Conservation (phyloP, 2,888 invertebrate genomes). For the Macaria notata region DNA sequence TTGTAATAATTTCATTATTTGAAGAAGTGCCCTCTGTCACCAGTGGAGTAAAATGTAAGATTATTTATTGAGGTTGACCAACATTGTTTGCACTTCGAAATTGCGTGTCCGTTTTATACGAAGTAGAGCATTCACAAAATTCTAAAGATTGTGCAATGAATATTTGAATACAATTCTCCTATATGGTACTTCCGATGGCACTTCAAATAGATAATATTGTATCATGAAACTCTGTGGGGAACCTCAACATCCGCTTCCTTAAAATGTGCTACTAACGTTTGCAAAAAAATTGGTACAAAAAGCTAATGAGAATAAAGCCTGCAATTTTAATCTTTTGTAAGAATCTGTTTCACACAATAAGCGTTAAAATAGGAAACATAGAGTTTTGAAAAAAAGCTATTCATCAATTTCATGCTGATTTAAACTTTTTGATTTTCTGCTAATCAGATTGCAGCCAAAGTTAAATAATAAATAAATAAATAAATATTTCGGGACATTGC, state of each 20-base stretch:
- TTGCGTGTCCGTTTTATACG: conserved; percentile 8
- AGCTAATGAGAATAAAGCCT: conserved; percentile 38
- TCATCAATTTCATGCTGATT: conserved; percentile 32
- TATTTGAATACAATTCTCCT: conserved; percentile 4
- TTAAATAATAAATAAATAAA: no score
- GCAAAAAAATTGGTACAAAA: conserved; percentile 21
- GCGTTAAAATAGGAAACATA: conserved; percentile 51
- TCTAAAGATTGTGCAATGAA: conserved; percentile 23
- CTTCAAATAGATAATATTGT: conserved; percentile 24
- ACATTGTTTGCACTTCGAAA: conserved; percentile 23
- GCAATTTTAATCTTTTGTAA: conserved; percentile 52
- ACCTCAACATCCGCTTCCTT: conserved; percentile 20
- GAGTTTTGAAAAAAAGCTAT: conserved; percentile 28
- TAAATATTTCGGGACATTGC: no score
- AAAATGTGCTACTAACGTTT: conserved; percentile 12
- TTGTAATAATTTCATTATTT: conserved; percentile 53
- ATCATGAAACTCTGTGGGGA: conserved; percentile 22
- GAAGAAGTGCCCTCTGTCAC: conserved; percentile 56
- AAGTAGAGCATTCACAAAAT: conserved; percentile 1
- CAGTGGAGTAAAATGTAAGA: conserved; percentile 39
- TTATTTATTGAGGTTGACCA: conserved; percentile 49
- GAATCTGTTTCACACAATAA: conserved; percentile 58
- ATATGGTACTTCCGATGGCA: conserved; percentile 17
- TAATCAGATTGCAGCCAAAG: no score
- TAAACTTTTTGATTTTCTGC: conserved; percentile 21